Conservation (phyloP, 2,113 vertebrate species). For the Pandion haliaetus region DNA sequence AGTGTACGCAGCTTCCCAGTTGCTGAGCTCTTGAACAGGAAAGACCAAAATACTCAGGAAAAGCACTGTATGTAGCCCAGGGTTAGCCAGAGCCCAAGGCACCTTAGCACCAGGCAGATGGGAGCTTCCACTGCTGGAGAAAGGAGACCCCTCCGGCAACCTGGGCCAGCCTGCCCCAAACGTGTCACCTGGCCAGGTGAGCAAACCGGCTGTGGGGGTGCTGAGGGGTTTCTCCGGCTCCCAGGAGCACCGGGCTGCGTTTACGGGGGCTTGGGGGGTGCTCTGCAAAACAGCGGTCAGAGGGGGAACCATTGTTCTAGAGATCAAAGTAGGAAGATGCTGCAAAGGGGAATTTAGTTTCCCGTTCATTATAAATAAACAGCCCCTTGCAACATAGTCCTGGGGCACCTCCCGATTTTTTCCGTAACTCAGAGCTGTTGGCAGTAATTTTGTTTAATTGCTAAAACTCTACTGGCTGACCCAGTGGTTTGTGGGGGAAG, state of each 20-base stretch:
- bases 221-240: not conserved
- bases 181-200: fast-evolving
- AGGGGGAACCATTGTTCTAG: not conserved
- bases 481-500: not conserved
- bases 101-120: not conserved
- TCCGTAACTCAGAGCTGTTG: not conserved
- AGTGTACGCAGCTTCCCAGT: not conserved
- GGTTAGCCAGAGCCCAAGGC: not conserved
- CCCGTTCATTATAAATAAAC: too few species aligned
- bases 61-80: fast-evolving
- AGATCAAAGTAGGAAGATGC: not conserved
- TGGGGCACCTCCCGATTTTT: not conserved
- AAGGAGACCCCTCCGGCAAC: not conserved
- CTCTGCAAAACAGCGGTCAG: not conserved
- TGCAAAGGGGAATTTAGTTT: not conserved
- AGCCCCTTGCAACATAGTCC: not conserved
- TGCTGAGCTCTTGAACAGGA: too few species aligned
- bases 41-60: not conserved
- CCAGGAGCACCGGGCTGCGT: not conserved
- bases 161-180: not conserved
- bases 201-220: too few species aligned
- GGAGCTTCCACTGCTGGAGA: not conserved
- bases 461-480: not conserved
- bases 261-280: not conserved
- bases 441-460: not conserved